Conservation (phyloP, 2,888 invertebrate species). For the Epirrhoe tristata region DNA sequence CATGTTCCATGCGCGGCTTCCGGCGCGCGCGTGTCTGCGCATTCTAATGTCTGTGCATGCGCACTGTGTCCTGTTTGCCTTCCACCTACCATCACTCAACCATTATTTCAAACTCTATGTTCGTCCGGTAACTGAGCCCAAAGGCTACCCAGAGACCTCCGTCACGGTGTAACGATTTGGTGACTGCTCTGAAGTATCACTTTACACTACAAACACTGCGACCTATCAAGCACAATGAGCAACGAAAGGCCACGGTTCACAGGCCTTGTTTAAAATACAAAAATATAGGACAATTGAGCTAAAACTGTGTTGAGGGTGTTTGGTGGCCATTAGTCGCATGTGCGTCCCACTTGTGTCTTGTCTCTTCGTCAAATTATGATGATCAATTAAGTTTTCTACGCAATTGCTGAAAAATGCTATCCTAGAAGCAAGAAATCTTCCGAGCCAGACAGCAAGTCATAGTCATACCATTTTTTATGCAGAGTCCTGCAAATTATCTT, state of each 20-base stretch:
- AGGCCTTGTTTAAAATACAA: not conserved
- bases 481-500: too few species aligned
- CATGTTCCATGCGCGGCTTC: conserved; percentile 80
- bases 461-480: too few species aligned
- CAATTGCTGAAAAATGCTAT: not conserved
- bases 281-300: conserved; percentile 4
- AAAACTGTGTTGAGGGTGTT: conserved; percentile 1
- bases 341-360: conserved; percentile 63
- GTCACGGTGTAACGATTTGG: not conserved
- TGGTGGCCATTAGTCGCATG: conserved; percentile 45
- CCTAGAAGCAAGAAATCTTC: not conserved
- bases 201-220: not conserved
- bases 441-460: too few species aligned
- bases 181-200: not conserved
- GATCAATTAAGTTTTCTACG: not conserved
- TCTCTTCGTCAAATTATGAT: conserved; percentile 8
- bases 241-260: not conserved
- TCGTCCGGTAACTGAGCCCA: not conserved
- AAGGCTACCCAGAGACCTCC: not conserved
- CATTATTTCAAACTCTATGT: conserved; percentile 9
- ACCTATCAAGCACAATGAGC: not conserved
- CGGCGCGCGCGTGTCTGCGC: conserved; percentile 78
- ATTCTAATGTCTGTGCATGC: conserved; percentile 79
- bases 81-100: conserved; percentile 18
- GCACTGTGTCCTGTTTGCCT: conserved; percentile 62